Base-by-base conservation (phyloP, 2,888 invertebrate genomes). In the Theretra japonica region DNA sequence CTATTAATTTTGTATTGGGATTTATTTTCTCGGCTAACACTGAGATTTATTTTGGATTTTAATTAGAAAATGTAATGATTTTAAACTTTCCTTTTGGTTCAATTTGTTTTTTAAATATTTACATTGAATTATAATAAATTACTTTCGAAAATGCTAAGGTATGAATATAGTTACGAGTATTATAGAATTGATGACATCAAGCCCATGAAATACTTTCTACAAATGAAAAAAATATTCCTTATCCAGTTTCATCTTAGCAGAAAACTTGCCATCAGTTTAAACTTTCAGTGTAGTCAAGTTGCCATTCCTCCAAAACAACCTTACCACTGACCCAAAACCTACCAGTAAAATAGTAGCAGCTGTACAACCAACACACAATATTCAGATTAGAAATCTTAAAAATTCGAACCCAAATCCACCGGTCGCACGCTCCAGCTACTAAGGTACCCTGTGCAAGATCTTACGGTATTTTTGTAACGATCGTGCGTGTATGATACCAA, bases 1-100 rank as follows among this genome's bases (percentile, higher is more conserved):
- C 79, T 83, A 86, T 87, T 85, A 83, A 79, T 78, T 73, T 74
- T 77, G 62, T 74, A 70, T 62, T 17, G 6, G 33, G 8, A 21
- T 8, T 53, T 53, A 50, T 50, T 62, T 53, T 23, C 5, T 48
- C 41, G 23, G 59, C 59, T 41, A 41, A 70, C 25, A 28, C 53
- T 69, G 4, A 69, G 56, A 69, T 50, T 53, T 53, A 69, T 69
- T 30, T 30, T 21, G 53, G 11, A 30, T 69, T 69, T 69, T 28
- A 69, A 69, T 53, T 56, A 69, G 19, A 50, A 68, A 56, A 69
- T n/a, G 28, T 56, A 15, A 56, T 33, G 11, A 62, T 62, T 30
- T 59, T 53, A 11, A 28, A 53, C 68, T 69, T 53, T 69, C 68
- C 53, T 30, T 53, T 41, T 41, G 41, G 41, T 68, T 69, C 6